Evolutionary conservation across 2,797 vertebrate species (phyloP), one percentile per base, ranked within the genome.

Genomic region (Myotis myotis): DNA sequence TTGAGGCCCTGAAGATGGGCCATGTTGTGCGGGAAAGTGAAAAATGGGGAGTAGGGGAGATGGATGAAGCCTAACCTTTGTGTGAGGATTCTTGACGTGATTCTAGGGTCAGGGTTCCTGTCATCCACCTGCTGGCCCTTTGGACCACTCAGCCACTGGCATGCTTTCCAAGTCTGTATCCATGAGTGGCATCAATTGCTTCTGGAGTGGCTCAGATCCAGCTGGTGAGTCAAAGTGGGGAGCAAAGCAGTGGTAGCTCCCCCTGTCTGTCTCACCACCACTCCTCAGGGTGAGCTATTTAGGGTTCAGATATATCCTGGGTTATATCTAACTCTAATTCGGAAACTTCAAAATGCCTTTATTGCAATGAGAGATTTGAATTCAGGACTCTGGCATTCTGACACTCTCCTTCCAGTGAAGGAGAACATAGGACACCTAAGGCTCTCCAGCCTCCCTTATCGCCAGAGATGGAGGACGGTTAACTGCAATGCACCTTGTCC

Each of bases 151-250:
- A 0, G 15, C 68, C 41, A 22, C 93, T 16, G 81, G 87, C 62
- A 25, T 87, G 90, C 97, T 98, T 44, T 96, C 97, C 96, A 98
- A 98, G 87, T 98, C 98, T 5, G 97, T 97, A 0, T 98, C 98
- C 0, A 98, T 98, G 98, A 93, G 97, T 2, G 92, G 97, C 92
- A 98, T 98, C 60, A 89, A 95, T 88, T 93, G 80, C 6, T 96
- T 97, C 94, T 89, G 94, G 2, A 94, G 95, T 1, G 89, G 92
- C 91, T 96, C 96, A 0, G 80, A 97, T 3, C 0, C 85, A 1
- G 91, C 92, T 0, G 96, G 98, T 98, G 95, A 98, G 98, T 91
- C 0, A 19, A 16, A n/a, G 83, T 13, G 33, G 71, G 53, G 19
- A 60, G 49, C 4, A 12, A 25, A 64, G 51, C 28, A 15, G 28